These are phyloP conservation scores for Tachuris rubrigastra DNA, from an alignment of 2,113 vertebrate species.

Conservation along the genomic window DNA sequence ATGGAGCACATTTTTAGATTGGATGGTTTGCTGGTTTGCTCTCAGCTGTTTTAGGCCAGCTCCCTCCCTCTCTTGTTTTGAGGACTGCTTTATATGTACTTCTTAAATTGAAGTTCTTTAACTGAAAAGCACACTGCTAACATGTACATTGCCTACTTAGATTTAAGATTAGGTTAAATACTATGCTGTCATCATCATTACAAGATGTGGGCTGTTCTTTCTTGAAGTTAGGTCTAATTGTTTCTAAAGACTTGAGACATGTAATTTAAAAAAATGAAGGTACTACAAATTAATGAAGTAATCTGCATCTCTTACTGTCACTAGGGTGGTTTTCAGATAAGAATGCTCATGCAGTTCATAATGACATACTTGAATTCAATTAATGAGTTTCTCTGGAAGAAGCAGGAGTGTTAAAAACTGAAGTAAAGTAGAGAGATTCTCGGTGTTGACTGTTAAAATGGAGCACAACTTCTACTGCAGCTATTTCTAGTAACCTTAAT, in stretches of 20 bases:
- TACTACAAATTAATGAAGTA: conserved; percentile 14
- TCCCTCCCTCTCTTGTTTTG: background rate
- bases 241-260: conserved; percentile 8
- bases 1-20: background rate
- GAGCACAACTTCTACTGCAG: background rate
- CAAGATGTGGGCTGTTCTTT: background rate
- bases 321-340: background rate
- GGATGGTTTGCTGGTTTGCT: background rate
- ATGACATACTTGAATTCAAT: background rate
- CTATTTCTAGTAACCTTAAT: background rate
- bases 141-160: background rate
- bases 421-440: background rate
- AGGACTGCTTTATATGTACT: background rate
- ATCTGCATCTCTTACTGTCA: background rate
- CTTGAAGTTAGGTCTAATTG: background rate
- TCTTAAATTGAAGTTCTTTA: background rate
- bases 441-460: background rate
- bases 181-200: conserved; percentile 11
- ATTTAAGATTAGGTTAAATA: conserved; percentile 39
- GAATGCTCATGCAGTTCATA: background rate
- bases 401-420: background rate
- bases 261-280: background rate
- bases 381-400: background rate
- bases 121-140: background rate
- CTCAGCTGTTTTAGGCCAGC: background rate